Conservation (phyloP, 2,113 vertebrate genomes). For the Austrofundulus limnaeus region DNA sequence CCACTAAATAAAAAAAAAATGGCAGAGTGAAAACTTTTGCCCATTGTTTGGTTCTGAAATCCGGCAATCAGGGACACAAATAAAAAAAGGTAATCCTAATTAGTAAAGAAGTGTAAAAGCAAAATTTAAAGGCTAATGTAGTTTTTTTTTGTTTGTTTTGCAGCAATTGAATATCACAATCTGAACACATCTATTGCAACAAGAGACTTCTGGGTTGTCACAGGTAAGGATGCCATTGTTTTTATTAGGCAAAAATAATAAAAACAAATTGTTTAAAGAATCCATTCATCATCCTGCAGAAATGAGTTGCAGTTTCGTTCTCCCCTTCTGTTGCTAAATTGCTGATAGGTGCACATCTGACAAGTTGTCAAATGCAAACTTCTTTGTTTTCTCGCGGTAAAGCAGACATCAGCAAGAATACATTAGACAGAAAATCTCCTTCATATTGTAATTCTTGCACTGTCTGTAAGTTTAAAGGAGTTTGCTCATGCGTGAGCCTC, state of each 20-base stretch:
- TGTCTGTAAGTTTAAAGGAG: background rate
- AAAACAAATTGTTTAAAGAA: background rate
- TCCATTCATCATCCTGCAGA: too few species aligned
- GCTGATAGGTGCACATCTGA: background rate
- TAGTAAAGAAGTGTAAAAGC: too few species aligned
- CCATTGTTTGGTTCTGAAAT: background rate
- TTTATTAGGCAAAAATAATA: background rate
- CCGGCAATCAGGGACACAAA: background rate
- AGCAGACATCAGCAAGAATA: too few species aligned
- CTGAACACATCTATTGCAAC: slow-evolving; percentile 92
- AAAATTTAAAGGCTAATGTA: too few species aligned
- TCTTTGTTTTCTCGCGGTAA: too few species aligned
- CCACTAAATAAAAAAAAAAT: slow-evolving; percentile 10
- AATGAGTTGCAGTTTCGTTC: too few species aligned
- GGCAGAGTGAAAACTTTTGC: slow-evolving; percentile 4
- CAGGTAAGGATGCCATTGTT: slow-evolving; percentile 80
- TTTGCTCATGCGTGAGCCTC: background rate
- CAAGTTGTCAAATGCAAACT: too few species aligned
- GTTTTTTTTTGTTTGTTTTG: slow-evolving; percentile 47
- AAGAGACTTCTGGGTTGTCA: slow-evolving; percentile 95
- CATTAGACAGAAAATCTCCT: too few species aligned
- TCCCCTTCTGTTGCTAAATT: background rate
- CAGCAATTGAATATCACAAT: slow-evolving; percentile 96
- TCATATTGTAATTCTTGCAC: too few species aligned
- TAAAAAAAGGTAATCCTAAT: background rate